Evolutionary conservation across 2,113 vertebrate genomes (phyloP), one percentile per base, ranked within the genome.

Genomic region (Silurus glanis): DNA sequence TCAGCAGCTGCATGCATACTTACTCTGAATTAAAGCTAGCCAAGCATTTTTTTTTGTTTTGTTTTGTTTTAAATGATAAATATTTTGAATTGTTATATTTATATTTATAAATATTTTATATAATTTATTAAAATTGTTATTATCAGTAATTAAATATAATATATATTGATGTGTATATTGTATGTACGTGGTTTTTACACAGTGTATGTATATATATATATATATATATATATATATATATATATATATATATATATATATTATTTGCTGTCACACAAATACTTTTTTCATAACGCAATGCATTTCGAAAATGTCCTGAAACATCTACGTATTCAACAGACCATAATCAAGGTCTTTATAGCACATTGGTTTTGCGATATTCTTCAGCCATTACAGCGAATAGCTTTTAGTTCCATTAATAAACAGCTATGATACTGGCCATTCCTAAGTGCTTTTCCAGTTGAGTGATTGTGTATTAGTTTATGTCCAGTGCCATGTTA

Each of bases 391-490:
- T 78, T 78, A 37, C 37, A 55, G 82, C 59, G n/a, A 56, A 69
- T 56, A 56, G 82, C 69, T 84, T 72, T 72, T 16, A 74, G 55
- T 49, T 37, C 53, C 66, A 59, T 45, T 72, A 45, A 69, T 83
- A 72, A 23, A 45, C 28, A 13, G 17, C 19, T 14, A 25, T 55
- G 9, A 13, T 19, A 23, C n/a, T 23, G 49, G 14, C 7, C 25
- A 4, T 78, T 78, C n/a, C 45, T 21, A 55, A 86, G 51, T 58
- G 67, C 55, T 51, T 25, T 58, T 12, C 21, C 47, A 45, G 5
- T 28, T 69, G 8, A 71, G 69, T 4, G 23, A 6, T 49, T 25
- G 49, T 53, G 21, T 53, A 53, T 53, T 14, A 53, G 10, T n/a
- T 76, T 45, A 51, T 71, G 9, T 47, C 13, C 74, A 14, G 12